Evolutionary conservation across 2,797 vertebrate species (phyloP).

Genomic region (Vireo griseus): DNA sequence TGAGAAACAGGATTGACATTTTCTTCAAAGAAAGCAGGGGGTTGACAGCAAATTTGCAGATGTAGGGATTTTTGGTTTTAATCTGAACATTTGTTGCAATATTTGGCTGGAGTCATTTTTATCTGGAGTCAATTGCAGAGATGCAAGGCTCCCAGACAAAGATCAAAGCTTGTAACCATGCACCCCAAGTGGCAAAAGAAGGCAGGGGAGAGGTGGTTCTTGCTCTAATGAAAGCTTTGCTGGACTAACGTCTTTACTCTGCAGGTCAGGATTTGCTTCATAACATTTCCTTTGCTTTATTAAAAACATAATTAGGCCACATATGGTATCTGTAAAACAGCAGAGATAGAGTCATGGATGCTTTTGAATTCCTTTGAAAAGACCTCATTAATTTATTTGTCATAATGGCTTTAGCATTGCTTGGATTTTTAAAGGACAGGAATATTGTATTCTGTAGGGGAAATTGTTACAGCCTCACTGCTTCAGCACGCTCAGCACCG

Average conservation of each 20-base stretch:
- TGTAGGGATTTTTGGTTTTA: not conserved
- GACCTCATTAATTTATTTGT: not conserved
- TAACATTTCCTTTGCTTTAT: not conserved
- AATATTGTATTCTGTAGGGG: not conserved
- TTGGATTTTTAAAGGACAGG: not conserved
- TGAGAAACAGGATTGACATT: not conserved
- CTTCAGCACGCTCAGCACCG: not conserved
- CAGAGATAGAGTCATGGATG: not conserved
- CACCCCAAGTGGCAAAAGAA: not conserved
- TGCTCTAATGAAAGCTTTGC: not conserved
- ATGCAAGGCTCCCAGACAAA: not conserved
- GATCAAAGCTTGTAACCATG: not conserved
- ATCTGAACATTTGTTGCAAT: conserved; percentile 8
- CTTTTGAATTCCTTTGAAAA: not conserved
- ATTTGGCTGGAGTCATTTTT: not conserved
- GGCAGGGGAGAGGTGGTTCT: not conserved
- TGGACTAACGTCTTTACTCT: not conserved
- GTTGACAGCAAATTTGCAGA: not conserved
- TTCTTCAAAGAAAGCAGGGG: conserved; percentile 30
- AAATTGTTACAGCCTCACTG: not conserved
- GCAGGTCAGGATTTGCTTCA: not conserved
- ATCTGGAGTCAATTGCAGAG: not conserved
- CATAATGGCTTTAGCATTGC: not conserved
- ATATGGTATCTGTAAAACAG: not conserved
- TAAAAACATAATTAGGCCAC: not conserved